Evolutionary conservation across 2,888 invertebrate species (phyloP).

Genomic region (Archips crataeganus): DNA sequence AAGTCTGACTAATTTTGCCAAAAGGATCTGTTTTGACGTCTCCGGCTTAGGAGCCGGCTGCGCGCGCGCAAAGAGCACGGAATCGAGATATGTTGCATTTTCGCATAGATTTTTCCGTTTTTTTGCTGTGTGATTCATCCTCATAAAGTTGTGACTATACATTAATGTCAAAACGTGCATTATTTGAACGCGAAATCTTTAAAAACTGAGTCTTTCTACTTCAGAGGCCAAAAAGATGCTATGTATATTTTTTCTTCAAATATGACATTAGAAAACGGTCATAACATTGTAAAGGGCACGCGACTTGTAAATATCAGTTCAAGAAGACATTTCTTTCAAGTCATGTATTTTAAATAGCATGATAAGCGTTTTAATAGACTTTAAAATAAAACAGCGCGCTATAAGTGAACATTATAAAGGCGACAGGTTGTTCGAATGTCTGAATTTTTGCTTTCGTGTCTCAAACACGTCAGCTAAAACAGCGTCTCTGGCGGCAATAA

Average conservation of each 20-base stretch:
- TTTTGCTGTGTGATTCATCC: constrained; percentile 32
- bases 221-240: neutral
- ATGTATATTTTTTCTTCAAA: neutral
- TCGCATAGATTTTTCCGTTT: constrained; percentile 25
- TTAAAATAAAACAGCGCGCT: no score
- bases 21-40: constrained; percentile 69
- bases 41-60: constrained; percentile 54
- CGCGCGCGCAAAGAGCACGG: constrained; percentile 9
- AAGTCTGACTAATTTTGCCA: constrained; percentile 81
- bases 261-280: neutral
- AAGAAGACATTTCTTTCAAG: no score
- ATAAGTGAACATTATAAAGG: no score
- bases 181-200: neutral
- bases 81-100: constrained; percentile 32
- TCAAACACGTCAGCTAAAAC: no score
- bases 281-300: neutral
- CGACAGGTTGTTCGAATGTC: no score
- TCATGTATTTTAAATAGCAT: no score
- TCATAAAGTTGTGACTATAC: neutral
- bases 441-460: no score
- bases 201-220: neutral
- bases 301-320: no score
- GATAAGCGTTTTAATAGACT: no score
- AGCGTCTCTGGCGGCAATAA: no score
- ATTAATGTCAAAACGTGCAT: neutral